These are phyloP conservation scores for Gymnocypris eckloni DNA, from an alignment of 2,797 vertebrate species.

Conservation along the genomic window DNA sequence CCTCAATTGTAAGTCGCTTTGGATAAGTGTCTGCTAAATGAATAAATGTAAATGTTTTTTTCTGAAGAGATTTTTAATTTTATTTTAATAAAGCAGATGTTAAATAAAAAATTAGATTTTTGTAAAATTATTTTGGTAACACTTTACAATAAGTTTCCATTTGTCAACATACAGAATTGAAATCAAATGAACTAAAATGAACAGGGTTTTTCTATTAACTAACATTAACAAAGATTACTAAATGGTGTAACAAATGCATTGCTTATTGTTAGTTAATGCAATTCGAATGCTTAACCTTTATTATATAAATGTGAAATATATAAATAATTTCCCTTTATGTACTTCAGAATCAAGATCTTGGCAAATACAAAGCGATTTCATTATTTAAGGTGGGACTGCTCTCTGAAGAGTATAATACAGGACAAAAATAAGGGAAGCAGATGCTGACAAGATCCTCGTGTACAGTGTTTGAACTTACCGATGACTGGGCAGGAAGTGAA, in stretches of 20 bases:
- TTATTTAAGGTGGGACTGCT: neutral
- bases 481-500: constrained; percentile 1
- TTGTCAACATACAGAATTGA: neutral
- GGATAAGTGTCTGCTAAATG: too few relatives aligned
- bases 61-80: neutral
- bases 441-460: constrained; percentile 63
- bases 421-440: constrained; percentile 59
- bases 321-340: neutral
- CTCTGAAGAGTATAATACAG: neutral
- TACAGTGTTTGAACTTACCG: neutral
- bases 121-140: neutral
- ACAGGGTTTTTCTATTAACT: neutral
- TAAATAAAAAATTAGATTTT: neutral
- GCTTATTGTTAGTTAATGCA: neutral
- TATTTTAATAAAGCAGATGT: neutral
- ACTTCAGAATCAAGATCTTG: neutral
- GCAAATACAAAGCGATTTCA: neutral
- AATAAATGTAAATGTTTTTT: too few relatives aligned
- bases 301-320: neutral
- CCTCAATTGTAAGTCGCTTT: too few relatives aligned
- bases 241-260: neutral
- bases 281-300: neutral
- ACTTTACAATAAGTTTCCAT: neutral
- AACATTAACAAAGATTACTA: neutral
- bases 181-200: neutral